A percentile compares a stretch with the other conserved stretches of the same genome.
These are phyloP conservation scores for Daktulosphaira vitifoliae DNA, from an alignment of 1,140 invertebrate genomes.

Conservation along the genomic window DNA sequence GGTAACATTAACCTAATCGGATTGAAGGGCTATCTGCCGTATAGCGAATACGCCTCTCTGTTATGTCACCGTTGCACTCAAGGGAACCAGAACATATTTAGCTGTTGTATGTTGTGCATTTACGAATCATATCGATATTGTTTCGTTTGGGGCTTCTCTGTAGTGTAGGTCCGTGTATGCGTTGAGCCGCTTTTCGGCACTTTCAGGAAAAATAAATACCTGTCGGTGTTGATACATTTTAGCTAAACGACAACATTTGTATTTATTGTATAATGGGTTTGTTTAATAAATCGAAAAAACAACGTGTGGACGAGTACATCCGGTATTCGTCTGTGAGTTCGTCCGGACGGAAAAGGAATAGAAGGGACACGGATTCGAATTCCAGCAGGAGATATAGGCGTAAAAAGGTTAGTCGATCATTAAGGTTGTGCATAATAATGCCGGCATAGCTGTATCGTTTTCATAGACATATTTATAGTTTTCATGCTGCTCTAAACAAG, in stretches of 20 bases:
- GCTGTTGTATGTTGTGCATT: background rate
- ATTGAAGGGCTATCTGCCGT: background rate
- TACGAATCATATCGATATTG: no score
- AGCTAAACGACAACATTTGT: no score
- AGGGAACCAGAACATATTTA: background rate
- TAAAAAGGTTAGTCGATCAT: constrained; percentile 19
- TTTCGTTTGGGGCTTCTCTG: no score
- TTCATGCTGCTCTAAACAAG: no score
- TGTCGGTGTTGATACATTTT: no score
- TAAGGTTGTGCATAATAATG: no score
- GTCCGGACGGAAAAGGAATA: background rate
- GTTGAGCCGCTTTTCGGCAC: no score
- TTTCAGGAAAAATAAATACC: no score
- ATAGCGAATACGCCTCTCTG: constrained; percentile 19
- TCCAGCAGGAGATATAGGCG: constrained; percentile 16
- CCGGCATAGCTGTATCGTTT: no score
- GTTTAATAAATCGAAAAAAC: background rate
- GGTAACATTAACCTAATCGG: constrained; percentile 31
- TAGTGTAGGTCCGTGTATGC: no score
- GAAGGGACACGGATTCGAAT: constrained; percentile 11
- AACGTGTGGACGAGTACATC: background rate
- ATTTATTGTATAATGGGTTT: background rate
- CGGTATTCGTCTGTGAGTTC: background rate
- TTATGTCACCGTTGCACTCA: constrained; percentile 4
- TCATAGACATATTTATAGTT: no score